Base-by-base conservation (phyloP, 2,113 vertebrate species). In the Neoarius graeffei region DNA sequence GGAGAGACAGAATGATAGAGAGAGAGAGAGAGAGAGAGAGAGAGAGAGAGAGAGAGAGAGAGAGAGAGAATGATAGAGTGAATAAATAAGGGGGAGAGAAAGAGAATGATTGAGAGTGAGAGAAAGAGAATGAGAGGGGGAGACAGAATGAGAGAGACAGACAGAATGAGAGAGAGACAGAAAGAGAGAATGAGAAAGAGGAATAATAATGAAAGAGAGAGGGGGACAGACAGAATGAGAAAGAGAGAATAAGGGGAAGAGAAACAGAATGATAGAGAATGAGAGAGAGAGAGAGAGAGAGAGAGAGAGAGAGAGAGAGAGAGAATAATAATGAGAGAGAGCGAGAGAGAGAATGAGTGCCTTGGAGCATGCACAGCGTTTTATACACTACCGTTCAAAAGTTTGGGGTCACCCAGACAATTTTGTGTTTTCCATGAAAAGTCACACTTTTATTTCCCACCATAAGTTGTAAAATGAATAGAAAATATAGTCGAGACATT, bases 31-130 rank as follows among this genome's bases (percentile, higher is more conserved):
- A n/a, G n/a, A n/a, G n/a, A n/a, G n/a, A n/a, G 60, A 85, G 27
- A 74, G 67, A 67, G 48, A 54, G 62, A 54, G n/a, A n/a, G n/a
- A n/a, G n/a, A 87, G 84, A 76, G 10, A 73, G 19, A 81, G 64
- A 48, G 10, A 71, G 27, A 64, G 15, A 30, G n/a, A 52, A 30
- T 30, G 30, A 30, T 30, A 30, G 60, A 85, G 27, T 59, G 67
- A 67, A 25, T 30, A 48, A 54, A 23, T 50, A 19, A 82, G 93
- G 87, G 84, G 73, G 13, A 82, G 19, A 81, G 64, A 59, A 6
- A 69, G 27, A 64, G 56, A 59, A 30, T 30, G 30, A 30, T 30
- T 1, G 30, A 30, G 30, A 30, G 1, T 30, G 30, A 30, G 30
- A 30, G 30, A 30, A 1, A 30, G 30, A 30, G 1, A n/a, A n/a